Evolutionary conservation across 1,140 invertebrate species (phyloP).

Genomic region (Colletes gigas): DNA sequence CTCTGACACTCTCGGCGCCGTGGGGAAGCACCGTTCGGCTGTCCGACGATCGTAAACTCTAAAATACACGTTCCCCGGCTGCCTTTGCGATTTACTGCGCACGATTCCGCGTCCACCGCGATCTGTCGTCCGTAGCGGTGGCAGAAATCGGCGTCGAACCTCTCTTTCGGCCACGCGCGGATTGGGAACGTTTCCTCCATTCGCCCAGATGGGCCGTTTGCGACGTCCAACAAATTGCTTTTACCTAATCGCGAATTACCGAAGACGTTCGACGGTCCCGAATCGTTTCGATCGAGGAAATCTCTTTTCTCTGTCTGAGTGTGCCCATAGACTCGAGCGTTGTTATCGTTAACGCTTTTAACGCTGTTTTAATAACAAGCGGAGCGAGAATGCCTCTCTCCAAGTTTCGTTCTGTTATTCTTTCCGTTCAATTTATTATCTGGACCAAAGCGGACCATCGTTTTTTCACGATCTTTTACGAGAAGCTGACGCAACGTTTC

Average conservation of each 20-base stretch:
- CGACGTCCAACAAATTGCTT: too few species aligned
- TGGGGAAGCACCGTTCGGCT: constrained; percentile 49
- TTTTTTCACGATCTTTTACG: not conserved
- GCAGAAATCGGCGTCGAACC: not conserved
- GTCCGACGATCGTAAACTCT: constrained; percentile 56
- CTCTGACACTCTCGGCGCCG: constrained; percentile 31
- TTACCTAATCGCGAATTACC: too few species aligned
- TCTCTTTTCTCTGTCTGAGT: too few species aligned
- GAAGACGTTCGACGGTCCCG: too few species aligned
- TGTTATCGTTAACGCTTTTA: too few species aligned
- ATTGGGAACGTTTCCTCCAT: not conserved
- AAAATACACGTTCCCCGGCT: constrained; percentile 52
- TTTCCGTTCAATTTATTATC: not conserved
- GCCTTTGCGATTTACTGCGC: constrained; percentile 32
- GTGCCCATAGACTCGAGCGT: too few species aligned
- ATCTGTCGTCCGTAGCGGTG: constrained; percentile 27
- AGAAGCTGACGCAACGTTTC: not conserved
- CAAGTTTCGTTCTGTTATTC: not conserved
- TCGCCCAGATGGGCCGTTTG: too few species aligned
- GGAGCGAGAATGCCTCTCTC: too few species aligned
- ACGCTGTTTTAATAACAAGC: too few species aligned
- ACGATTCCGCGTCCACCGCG: constrained; percentile 36
- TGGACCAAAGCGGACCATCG: not conserved
- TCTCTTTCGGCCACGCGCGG: not conserved
- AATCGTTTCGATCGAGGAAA: too few species aligned